Percentiles rank a stretch among this genome's conserved stretches.
Conservation (phyloP, 2,888 invertebrate genomes). For the Harpalus rufipes region DNA sequence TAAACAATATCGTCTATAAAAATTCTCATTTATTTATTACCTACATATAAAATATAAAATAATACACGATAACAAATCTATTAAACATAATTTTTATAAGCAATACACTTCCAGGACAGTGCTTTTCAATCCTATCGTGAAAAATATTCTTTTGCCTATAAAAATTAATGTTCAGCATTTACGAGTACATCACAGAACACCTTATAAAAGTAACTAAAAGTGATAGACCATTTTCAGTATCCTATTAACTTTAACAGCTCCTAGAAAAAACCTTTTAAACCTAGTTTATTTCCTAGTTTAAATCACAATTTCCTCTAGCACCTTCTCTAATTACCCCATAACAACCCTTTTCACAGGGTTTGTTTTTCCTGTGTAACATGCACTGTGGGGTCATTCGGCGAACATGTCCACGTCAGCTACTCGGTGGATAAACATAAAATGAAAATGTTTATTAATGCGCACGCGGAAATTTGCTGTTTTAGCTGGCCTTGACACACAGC, state of each 20-base stretch:
- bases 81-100: no score
- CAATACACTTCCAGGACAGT: no score
- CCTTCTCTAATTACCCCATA: not conserved
- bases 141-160: not conserved
- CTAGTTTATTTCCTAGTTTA: not conserved
- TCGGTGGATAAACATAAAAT: not conserved
- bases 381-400: not conserved
- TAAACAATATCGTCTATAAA: no score
- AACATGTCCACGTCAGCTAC: not conserved
- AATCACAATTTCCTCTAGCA: slow-evolving; percentile 2
- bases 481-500: not conserved
- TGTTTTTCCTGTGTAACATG: not conserved
- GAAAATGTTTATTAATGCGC: slow-evolving; percentile 2
- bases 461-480: not conserved
- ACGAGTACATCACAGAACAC: not conserved
- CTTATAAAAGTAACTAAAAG: not conserved
- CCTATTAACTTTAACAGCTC: slow-evolving; percentile 2
- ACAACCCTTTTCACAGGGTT: not conserved
- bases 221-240: not conserved
- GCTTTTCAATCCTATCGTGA: not conserved
- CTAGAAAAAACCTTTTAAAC: not conserved
- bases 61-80: no score
- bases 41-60: no score
- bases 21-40: no score
- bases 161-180: not conserved